Evolutionary conservation across 2,888 invertebrate species (phyloP).

Genomic region (Yponomeuta evonymella): DNA sequence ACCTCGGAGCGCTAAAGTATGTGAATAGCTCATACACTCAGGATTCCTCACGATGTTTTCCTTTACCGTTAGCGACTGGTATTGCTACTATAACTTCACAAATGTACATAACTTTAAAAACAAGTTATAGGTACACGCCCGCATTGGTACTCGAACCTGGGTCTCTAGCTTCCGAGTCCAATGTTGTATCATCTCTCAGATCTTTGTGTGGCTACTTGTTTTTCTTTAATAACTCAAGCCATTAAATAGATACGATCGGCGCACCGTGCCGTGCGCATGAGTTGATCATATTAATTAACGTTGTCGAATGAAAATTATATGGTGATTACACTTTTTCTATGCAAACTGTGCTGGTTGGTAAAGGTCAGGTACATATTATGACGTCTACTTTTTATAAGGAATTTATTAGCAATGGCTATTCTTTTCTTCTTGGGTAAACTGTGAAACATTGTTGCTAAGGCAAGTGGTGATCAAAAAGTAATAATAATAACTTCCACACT

Average conservation of each 20-base stretch:
- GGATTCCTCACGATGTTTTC: too few relatives aligned
- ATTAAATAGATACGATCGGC: slow-evolving; percentile 3
- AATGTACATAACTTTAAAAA: too few relatives aligned
- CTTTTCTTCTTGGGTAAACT: not conserved
- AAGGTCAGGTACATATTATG: not conserved
- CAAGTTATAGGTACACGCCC: too few relatives aligned
- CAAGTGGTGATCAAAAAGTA: too few relatives aligned
- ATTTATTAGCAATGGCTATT: not conserved
- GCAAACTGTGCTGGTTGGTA: not conserved
- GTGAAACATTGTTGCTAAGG: not conserved
- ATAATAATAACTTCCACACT: too few relatives aligned
- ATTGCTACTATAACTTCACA: too few relatives aligned
- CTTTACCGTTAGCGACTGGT: too few relatives aligned
- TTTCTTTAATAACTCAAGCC: not conserved
- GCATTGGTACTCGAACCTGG: too few relatives aligned
- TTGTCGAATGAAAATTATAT: slow-evolving; percentile 3
- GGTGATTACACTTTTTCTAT: not conserved
- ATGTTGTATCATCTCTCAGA: not conserved
- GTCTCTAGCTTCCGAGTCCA: too few relatives aligned
- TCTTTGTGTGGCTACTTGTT: not conserved
- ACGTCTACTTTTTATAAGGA: not conserved
- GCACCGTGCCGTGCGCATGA: not conserved
- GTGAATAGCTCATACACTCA: too few relatives aligned
- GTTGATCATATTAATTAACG: not conserved
- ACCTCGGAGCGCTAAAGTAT: too few relatives aligned